Conservation (phyloP, 2,888 invertebrate species). For the Taphrorychus bicolor region DNA sequence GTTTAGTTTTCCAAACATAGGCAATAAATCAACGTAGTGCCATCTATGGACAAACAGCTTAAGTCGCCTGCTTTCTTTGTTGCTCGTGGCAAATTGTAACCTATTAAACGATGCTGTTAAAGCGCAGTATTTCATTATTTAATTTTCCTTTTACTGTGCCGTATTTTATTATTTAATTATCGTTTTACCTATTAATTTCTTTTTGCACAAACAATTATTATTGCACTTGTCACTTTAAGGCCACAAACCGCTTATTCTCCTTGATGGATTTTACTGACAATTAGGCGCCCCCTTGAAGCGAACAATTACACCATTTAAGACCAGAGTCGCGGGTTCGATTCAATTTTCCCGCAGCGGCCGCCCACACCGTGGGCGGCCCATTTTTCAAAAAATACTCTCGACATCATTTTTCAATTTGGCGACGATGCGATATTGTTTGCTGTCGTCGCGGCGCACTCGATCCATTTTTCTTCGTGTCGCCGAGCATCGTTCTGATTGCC, state of each 20-base stretch:
- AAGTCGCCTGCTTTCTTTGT: too few relatives aligned
- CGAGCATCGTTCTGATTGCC: conserved; percentile 19
- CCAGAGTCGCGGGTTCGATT: neutral
- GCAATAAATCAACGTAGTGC: too few relatives aligned
- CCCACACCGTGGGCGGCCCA: conserved; percentile 7
- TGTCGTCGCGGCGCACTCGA: conserved; percentile 12
- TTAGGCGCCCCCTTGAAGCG: neutral
- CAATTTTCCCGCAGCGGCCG: conserved; percentile 1
- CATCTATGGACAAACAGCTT: too few relatives aligned
- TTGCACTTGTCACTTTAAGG: neutral
- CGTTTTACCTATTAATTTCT: too few relatives aligned
- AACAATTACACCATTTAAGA: neutral
- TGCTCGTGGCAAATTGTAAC: too few relatives aligned
- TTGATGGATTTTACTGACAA: neutral
- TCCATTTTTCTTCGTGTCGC: conserved; percentile 28
- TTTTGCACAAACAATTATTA: too few relatives aligned
- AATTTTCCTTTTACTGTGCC: too few relatives aligned
- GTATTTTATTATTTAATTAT: too few relatives aligned
- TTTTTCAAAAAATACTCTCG: conserved; percentile 13
- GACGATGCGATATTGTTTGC: conserved; percentile 28
- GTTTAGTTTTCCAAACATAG: too few relatives aligned
- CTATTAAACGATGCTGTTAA: too few relatives aligned
- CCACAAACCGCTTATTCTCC: neutral
- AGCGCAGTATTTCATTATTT: too few relatives aligned
- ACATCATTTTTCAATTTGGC: conserved; percentile 28